Conservation (phyloP, 2,113 vertebrate species). For the Cyprinodon variegatus region DNA sequence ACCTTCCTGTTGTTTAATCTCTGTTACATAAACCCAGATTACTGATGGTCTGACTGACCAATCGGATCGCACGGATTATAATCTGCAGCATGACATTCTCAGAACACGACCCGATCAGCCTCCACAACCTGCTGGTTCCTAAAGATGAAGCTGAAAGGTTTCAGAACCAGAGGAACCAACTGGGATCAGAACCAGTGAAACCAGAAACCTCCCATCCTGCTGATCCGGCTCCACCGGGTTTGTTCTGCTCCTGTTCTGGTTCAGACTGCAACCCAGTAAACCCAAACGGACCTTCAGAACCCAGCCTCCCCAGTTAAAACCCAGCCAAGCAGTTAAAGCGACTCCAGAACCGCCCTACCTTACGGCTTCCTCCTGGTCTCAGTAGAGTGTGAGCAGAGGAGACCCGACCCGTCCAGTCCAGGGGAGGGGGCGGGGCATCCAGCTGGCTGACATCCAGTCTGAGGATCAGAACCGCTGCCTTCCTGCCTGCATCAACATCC, state of each 20-base stretch:
- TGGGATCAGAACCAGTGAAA: no score
- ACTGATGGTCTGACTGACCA: background rate
- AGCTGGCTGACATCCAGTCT: conserved; percentile 42
- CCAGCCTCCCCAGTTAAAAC: no score
- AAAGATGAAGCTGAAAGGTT: no score
- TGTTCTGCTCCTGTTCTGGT: no score
- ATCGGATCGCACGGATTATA: conserved; percentile 4
- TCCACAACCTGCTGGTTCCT: no score
- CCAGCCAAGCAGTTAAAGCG: background rate
- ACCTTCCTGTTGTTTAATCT: conserved; percentile 23
- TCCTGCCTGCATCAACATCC: conserved; percentile 8
- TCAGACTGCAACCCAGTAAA: no score
- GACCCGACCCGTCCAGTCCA: conserved; percentile 61
- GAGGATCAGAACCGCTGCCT: conserved; percentile 14
- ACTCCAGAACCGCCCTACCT: conserved; percentile 50
- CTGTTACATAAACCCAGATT: conserved; percentile 48
- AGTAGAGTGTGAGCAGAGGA: conserved; percentile 44
- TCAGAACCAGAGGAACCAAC: no score
- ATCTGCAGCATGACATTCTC: background rate
- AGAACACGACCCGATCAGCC: background rate
- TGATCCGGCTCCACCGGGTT: no score
- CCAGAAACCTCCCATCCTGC: no score
- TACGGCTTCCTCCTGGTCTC: conserved; percentile 1
- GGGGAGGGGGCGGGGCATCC: background rate
- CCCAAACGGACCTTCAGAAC: no score